A percentile compares a stretch with the other conserved stretches of the same genome.
Evolutionary conservation across 2,888 invertebrate genomes (phyloP).

Genomic region (Caenorhabditis doughertyi): DNA sequence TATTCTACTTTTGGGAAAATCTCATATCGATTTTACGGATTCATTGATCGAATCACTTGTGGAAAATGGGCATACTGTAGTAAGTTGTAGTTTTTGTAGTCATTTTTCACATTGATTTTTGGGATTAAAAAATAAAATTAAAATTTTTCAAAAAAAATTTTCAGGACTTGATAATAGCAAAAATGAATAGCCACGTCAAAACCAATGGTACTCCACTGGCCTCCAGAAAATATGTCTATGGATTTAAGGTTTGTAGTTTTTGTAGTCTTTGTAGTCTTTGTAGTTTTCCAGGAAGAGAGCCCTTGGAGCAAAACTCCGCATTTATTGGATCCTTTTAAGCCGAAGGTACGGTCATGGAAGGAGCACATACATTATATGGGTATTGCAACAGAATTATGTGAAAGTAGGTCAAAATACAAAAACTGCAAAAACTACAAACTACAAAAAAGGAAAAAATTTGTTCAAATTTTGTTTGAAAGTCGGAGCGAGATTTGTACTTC

Average conservation of each 20-base stretch:
- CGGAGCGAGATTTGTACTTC: background rate
- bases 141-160: background rate
- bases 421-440: too few species aligned
- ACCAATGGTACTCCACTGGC: slow-evolving; percentile 44
- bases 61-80: slow-evolving; percentile 73
- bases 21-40: slow-evolving; percentile 71
- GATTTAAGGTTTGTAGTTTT: too few species aligned
- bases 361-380: slow-evolving; percentile 36
- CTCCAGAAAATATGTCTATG: slow-evolving; percentile 43
- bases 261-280: too few species aligned
- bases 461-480: too few species aligned
- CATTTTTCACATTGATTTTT: background rate
- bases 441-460: background rate
- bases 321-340: slow-evolving; percentile 57
- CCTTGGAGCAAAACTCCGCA: slow-evolving; percentile 61
- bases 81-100: slow-evolving; percentile 34
- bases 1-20: slow-evolving; percentile 66
- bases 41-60: slow-evolving; percentile 66
- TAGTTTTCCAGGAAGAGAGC: slow-evolving; percentile 53
- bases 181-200: slow-evolving; percentile 62
- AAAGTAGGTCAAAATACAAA: slow-evolving; percentile 56
- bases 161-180: slow-evolving; percentile 63
- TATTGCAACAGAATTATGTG: slow-evolving; percentile 43
- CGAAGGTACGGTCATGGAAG: slow-evolving; percentile 13
- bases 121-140: background rate